Percentiles rank a stretch among this genome's conserved stretches.
These are phyloP conservation scores for Rhea pennata DNA, from an alignment of 2,113 vertebrate species.

Conservation along the genomic window DNA sequence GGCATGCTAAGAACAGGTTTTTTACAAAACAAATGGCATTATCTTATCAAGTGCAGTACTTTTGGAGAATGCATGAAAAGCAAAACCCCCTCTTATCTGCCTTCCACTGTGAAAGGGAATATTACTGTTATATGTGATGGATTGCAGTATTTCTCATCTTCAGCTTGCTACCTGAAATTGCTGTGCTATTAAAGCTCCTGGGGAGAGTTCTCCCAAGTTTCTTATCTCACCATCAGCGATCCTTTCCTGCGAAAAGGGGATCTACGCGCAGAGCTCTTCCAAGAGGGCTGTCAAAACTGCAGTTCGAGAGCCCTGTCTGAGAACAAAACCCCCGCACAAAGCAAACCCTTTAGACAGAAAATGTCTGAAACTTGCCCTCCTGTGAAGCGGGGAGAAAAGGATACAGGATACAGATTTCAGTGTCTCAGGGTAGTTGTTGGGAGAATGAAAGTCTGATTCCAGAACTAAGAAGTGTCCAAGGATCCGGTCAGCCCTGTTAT, in stretches of 20 bases:
- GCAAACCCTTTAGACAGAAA: not conserved
- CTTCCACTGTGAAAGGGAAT: not conserved
- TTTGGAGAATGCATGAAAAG: not conserved
- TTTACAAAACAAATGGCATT: not conserved
- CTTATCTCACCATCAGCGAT: fast-evolving
- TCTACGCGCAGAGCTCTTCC: not conserved
- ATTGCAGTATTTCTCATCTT: not conserved
- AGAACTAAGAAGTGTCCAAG: fast-evolving
- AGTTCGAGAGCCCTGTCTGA: not conserved
- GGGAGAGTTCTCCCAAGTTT: not conserved
- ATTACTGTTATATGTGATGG: not conserved
- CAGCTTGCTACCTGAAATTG: not conserved
- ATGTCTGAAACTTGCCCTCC: not conserved
- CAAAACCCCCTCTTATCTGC: fast-evolving
- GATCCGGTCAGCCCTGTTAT: not conserved
- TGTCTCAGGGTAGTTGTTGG: not conserved
- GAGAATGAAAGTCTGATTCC: not conserved
- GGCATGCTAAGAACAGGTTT: not conserved
- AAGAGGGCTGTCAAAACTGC: fast-evolving
- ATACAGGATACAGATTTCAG: fast-evolving
- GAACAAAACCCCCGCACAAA: not conserved
- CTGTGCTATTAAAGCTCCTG: not conserved
- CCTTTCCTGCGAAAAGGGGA: not conserved
- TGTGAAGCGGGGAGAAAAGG: not conserved
- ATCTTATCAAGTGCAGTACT: not conserved